Base-by-base conservation (phyloP, 2,888 invertebrate genomes). In the Tetanocera ferruginea region DNA sequence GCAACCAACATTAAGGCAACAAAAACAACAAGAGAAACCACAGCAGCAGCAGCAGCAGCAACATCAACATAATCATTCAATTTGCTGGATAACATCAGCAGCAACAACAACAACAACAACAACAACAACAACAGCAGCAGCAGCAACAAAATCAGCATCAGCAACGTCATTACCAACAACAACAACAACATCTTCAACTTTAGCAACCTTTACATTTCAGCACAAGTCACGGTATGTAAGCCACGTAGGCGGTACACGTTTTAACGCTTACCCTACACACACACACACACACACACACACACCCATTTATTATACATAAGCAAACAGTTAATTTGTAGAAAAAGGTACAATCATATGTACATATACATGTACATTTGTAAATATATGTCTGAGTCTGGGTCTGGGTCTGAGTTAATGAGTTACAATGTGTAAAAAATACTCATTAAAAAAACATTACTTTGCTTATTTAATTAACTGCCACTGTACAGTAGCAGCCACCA, bases 221-320 rank as follows among this genome's bases (percentile, higher is more conserved):
- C 49, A 23, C n/a, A 43, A 37, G 51, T 49, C 14, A 49, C 69
- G 49, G 28, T 23, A n/a, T n/a, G 67, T 2, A n/a, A 55, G 37
- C 14, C 60, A 25, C 82, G 84, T 83, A 83, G 84, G 84, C 84
- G 84, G 82, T 81, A 81, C 83, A 83, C 82, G 83, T 83, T 83
- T 82, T 81, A 79, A 80, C 82, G 81, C 81, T 81, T 75, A 78
- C 80, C 77, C 78, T 25, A 60, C n/a, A n/a, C 31, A 31, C 31
- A 31, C 37, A 37, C 37, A 37, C 1, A 57, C 25, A 57, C 57
- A 23, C 57, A 57, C 25, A 9, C 25, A 57, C 19, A 43, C n/a
- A 37, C 23, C 23, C 14, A 14, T 67, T 49, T 43, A 67, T 67
- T 43, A 8, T 8, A 43, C 25, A 37, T 25, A 49, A n/a, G 23